Evolutionary conservation across 2,888 invertebrate genomes (phyloP).

Genomic region (Phlogophora meticulosa): DNA sequence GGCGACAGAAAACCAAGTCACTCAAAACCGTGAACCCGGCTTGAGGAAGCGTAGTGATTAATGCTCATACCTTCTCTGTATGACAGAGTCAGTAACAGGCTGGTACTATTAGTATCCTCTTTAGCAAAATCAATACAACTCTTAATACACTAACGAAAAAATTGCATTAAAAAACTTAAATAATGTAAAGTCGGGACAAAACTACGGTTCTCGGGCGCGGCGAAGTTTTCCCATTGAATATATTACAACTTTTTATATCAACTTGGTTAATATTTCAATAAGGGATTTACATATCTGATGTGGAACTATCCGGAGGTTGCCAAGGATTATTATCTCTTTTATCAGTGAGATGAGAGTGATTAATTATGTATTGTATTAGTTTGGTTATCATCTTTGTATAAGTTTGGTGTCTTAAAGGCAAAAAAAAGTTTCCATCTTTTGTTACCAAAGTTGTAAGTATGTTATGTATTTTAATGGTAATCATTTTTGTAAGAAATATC

Average conservation of each 20-base stretch:
- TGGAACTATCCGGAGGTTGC: conserved; percentile 54
- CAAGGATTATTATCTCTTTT: conserved; percentile 44
- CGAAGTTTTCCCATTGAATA: conserved; percentile 68
- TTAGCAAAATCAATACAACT: conserved; percentile 45
- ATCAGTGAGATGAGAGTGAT: conserved; percentile 6
- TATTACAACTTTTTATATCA: conserved; percentile 66
- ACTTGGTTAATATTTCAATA: conserved; percentile 68
- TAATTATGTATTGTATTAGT: conserved; percentile 33
- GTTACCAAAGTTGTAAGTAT: not conserved
- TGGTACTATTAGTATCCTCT: no score
- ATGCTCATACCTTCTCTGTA: no score
- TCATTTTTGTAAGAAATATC: no score
- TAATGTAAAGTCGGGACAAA: conserved; percentile 59
- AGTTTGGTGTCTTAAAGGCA: not conserved
- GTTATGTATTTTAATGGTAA: no score
- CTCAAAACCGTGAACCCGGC: no score
- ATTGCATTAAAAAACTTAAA: conserved; percentile 56
- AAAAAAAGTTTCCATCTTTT: no score
- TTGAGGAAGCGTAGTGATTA: no score
- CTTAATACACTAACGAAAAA: conserved; percentile 35
- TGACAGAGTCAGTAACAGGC: no score
- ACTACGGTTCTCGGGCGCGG: conserved; percentile 42
- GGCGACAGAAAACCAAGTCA: no score
- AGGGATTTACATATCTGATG: conserved; percentile 67
- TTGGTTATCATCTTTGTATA: not conserved